These are phyloP conservation scores for Spea hammondii DNA, from an alignment of 2,797 vertebrate genomes.

Conservation along the genomic window DNA sequence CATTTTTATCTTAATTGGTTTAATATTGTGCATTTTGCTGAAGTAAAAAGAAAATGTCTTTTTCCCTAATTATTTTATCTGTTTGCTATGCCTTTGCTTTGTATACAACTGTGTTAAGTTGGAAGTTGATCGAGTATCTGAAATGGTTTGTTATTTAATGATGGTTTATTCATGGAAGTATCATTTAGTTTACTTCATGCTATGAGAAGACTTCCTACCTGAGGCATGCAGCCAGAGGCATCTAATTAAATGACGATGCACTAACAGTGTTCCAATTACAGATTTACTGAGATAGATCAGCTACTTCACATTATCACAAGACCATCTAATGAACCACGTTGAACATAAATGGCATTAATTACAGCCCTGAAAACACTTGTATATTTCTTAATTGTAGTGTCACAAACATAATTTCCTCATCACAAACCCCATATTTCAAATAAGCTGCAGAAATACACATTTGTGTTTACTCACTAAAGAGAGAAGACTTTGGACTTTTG, in stretches of 20 bases:
- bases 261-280: slow-evolving; percentile 56
- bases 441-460: too few relatives aligned
- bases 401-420: background rate
- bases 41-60: too few relatives aligned
- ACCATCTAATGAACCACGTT: slow-evolving; percentile 63
- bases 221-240: slow-evolving; percentile 51
- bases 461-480: too few relatives aligned
- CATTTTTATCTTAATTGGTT: too few relatives aligned
- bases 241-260: slow-evolving; percentile 57
- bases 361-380: slow-evolving; percentile 25
- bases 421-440: too few relatives aligned
- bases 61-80: too few relatives aligned
- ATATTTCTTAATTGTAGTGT: slow-evolving; percentile 7
- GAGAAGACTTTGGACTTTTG: too few relatives aligned
- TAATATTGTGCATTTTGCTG: too few relatives aligned
- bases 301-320: slow-evolving; percentile 57
- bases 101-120: background rate
- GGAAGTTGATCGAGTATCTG: background rate
- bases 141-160: background rate
- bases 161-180: slow-evolving; percentile 10
- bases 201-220: slow-evolving; percentile 53
- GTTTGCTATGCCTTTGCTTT: background rate
- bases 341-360: slow-evolving; percentile 65
- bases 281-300: slow-evolving; percentile 54
- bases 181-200: background rate